Base-by-base conservation (phyloP, 2,888 invertebrate genomes). In the Gymnoscelis rufifasciata region DNA sequence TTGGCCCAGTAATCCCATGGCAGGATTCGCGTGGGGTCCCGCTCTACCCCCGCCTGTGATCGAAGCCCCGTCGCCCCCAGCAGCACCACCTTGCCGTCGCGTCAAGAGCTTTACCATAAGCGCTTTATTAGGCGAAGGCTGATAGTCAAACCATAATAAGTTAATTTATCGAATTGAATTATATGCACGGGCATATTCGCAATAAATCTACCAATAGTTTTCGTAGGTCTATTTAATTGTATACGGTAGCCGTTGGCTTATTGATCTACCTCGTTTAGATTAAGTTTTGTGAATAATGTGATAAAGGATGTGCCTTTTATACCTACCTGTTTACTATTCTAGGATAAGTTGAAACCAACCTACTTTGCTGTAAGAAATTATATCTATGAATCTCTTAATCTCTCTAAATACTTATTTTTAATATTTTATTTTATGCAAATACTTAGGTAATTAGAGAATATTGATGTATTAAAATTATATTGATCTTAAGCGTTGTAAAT, bases 51-150 rank as follows among this genome's bases (percentile, higher is more conserved):
- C 70, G 24, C 69, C 73, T 6, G 66, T 71, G 5, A 66, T 70
- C 1, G 62, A 64, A 23, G 58, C 57, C 4, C 71, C 76, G 15
- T 55, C 74, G 39, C 64, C 78, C 8, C 76, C 78, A 8, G 31
- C n/a, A 11, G 70, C 72, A 11, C 79, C 82, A 6, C 83, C 80
- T n/a, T 83, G 82, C 61, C 71, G 86, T 52, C 70, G 83, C 23
- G 52, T 87, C 35, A 83, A 88, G 56, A 83, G 84, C 51, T 89
- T 89, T 60, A 88, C 88, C 3, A 89, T 89, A 57, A 84, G 88
- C 55, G 88, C 89, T 1, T 63, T 89, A 0, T 75, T 89, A 13
- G 88, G 88, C 5, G 88, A 88, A 73, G 87, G 88, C 51, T 89
- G 81, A 71, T 33, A 13, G 10, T 14, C 6, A 10, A n/a, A n/a